A percentile compares a stretch with the other conserved stretches of the same genome.
phyloP scores from a whole-genome alignment of 2,797 vertebrate species.

The Clarias pachynema region DNA sequence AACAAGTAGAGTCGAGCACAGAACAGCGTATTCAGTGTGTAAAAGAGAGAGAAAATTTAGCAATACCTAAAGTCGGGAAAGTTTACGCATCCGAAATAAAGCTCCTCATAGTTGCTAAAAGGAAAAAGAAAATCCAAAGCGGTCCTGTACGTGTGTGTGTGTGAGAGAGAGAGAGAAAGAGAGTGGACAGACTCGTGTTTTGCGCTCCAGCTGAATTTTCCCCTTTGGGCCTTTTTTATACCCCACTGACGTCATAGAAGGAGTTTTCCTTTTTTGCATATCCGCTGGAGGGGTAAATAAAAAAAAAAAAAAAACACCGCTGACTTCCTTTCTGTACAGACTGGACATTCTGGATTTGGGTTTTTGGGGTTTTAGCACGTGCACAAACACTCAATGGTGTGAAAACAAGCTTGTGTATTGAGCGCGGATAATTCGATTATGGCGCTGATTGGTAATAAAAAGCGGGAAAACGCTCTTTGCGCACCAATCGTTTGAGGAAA shows the following conservation, averaged over 20 bases:
- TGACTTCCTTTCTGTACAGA: neutral
- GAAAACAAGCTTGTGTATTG: constrained; percentile 81
- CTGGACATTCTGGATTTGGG: constrained; percentile 15
- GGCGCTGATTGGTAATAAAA: neutral
- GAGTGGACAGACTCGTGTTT: constrained; percentile 33
- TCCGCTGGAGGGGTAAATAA: constrained; percentile 61
- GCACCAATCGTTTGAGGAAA: neutral
- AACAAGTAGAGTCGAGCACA: neutral
- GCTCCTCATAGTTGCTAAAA: constrained; percentile 65
- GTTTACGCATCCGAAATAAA: constrained; percentile 48
- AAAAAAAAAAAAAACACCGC: neutral
- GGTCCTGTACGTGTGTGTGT: neutral
- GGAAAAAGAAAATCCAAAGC: constrained; percentile 34
- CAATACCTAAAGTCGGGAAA: constrained; percentile 30
- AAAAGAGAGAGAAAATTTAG: neutral
- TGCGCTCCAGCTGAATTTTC: constrained; percentile 75
- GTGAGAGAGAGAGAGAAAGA: neutral
- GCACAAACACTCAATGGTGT: constrained; percentile 65
- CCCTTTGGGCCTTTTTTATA: constrained; percentile 82
- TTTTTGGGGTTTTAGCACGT: neutral
- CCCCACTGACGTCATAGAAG: constrained; percentile 88
- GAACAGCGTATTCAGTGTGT: neutral
- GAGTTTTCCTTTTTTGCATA: constrained; percentile 61
- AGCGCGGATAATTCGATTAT: constrained; percentile 40
- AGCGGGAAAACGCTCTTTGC: neutral